Conservation (phyloP, 2,113 vertebrate species). For the Lepisosteus osseus region DNA sequence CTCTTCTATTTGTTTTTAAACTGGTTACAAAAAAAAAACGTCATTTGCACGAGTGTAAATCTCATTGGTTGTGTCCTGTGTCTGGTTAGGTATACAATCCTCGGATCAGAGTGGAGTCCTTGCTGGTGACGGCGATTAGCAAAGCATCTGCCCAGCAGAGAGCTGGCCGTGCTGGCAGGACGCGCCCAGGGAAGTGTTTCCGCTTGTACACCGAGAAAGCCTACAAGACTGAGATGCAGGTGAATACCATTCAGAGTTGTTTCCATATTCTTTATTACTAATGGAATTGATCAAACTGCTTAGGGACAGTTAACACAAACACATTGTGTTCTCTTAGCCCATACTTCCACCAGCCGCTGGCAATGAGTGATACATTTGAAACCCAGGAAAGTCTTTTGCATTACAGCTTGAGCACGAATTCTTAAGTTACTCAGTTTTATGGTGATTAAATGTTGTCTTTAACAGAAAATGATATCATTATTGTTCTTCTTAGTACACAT, state of each 20-base stretch:
- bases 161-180: slow-evolving; percentile 93
- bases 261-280: too few relatives aligned
- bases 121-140: slow-evolving; percentile 95
- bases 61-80: neutral
- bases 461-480: too few relatives aligned
- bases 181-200: slow-evolving; percentile 91
- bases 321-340: too few relatives aligned
- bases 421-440: too few relatives aligned
- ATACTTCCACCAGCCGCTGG: too few relatives aligned
- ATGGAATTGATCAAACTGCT: too few relatives aligned
- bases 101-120: slow-evolving; percentile 92
- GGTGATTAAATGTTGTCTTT: too few relatives aligned
- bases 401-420: too few relatives aligned
- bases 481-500: too few relatives aligned
- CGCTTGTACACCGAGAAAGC: slow-evolving; percentile 95
- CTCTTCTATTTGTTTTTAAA: slow-evolving; percentile 4
- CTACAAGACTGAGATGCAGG: slow-evolving; percentile 99
- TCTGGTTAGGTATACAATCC: slow-evolving; percentile 90
- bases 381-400: too few relatives aligned
- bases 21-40: neutral
- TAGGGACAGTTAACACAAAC: too few relatives aligned
- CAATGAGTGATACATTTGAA: too few relatives aligned
- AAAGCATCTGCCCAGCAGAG: slow-evolving; percentile 98
- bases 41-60: neutral
- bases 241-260: slow-evolving; percentile 28